phyloP scores from a whole-genome alignment of 2,888 invertebrate genomes.

The Mesorhabditis sp. region DNA sequence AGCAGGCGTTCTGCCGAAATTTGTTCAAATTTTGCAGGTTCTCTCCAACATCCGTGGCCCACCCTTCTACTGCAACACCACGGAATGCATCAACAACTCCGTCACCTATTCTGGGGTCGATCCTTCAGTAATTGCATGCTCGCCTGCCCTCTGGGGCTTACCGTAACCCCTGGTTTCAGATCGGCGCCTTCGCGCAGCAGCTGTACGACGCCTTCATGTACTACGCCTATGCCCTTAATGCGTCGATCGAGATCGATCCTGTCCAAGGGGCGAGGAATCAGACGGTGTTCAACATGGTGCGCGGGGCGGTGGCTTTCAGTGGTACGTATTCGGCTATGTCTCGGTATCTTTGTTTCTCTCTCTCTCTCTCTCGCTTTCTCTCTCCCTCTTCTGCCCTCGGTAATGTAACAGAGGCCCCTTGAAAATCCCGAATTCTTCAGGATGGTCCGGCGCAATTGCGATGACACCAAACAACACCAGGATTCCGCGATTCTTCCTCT shows the following conservation, averaged over 20 bases:
- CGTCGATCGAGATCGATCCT: slow-evolving; percentile 13
- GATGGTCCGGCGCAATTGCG: not conserved
- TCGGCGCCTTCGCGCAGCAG: slow-evolving; percentile 22
- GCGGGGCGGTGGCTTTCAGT: not conserved
- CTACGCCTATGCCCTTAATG: slow-evolving; percentile 25
- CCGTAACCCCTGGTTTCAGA: not conserved
- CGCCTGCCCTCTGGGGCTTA: no score
- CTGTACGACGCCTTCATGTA: slow-evolving; percentile 27
- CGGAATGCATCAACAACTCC: not conserved
- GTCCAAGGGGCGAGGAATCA: not conserved
- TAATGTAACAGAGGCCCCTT: no score
- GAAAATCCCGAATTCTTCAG: not conserved
- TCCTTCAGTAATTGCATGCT: not conserved
- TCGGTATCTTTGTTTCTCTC: not conserved
- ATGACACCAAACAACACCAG: not conserved
- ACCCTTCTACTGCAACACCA: not conserved
- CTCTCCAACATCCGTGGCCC: not conserved
- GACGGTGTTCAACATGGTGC: slow-evolving; percentile 2
- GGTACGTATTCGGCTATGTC: not conserved
- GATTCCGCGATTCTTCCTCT: not conserved
- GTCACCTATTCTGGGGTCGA: not conserved
- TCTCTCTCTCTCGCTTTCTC: no score
- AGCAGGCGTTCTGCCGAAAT: no score
- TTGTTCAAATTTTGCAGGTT: not conserved
- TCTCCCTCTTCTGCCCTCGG: not conserved